Conservation (phyloP, 2,113 vertebrate species). For the Apteryx mantelli region DNA sequence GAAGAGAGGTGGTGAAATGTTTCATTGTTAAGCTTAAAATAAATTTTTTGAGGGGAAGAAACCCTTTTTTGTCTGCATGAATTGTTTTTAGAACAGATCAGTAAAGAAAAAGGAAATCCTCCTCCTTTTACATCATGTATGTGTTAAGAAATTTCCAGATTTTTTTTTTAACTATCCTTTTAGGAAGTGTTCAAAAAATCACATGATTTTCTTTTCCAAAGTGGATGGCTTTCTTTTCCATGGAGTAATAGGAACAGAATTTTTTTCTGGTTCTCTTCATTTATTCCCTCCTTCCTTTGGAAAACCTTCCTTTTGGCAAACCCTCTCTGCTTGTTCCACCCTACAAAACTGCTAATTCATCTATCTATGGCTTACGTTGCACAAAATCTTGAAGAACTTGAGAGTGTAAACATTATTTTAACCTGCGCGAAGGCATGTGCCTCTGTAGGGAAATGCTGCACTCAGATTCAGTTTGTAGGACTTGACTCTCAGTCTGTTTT, state of each 20-base stretch:
- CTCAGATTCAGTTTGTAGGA: neutral
- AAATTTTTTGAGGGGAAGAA: neutral
- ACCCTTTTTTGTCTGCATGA: neutral
- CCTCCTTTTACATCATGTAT: neutral
- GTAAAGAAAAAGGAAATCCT: neutral
- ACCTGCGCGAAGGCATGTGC: accelerated
- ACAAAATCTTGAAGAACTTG: neutral
- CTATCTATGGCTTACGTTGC: neutral
- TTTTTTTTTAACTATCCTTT: neutral
- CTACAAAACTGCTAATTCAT: neutral
- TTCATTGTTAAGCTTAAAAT: conserved; percentile 52
- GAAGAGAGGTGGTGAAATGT: conserved; percentile 7
- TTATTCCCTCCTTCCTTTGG: neutral
- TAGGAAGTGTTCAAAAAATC: neutral
- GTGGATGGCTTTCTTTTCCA: neutral
- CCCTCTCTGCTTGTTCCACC: neutral
- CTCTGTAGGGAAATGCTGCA: neutral
- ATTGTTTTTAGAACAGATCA: conserved; percentile 18
- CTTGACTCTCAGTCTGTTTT: neutral
- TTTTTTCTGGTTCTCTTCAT: neutral
- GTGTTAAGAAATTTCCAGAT: conserved; percentile 5
- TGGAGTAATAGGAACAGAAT: neutral
- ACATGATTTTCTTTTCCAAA: neutral
- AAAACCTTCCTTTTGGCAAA: neutral
- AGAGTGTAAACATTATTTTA: neutral